Conservation (phyloP, 2,113 vertebrate genomes). For the Spea bombifrons region DNA sequence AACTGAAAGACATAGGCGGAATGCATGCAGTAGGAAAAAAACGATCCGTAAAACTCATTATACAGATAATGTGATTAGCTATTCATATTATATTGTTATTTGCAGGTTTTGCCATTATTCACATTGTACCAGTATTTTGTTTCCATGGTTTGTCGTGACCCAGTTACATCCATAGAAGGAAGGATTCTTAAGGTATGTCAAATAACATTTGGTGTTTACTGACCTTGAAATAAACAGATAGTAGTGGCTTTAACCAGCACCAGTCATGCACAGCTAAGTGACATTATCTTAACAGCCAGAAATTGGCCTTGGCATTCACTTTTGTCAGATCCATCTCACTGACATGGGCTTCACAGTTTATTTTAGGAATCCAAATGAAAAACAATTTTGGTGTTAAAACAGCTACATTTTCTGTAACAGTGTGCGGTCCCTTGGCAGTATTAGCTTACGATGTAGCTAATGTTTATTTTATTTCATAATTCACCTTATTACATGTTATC, state of each 20-base stretch:
- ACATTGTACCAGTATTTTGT: constrained; percentile 82
- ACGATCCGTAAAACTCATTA: no score
- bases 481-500: no score
- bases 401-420: no score
- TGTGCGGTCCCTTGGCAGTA: no score
- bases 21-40: no score
- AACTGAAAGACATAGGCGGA: no score
- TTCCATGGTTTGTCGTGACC: constrained; percentile 76
- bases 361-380: not conserved
- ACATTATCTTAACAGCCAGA: constrained; percentile 31
- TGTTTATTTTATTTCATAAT: no score
- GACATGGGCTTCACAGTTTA: not conserved
- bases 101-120: constrained; percentile 81
- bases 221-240: constrained; percentile 35
- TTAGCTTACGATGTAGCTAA: no score
- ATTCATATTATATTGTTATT: not conserved
- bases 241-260: constrained; percentile 12
- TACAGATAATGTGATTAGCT: no score
- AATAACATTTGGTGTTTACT: constrained; percentile 24
- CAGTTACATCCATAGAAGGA: constrained; percentile 70
- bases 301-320: constrained; percentile 3
- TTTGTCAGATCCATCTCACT: constrained; percentile 3
- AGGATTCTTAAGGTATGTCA: constrained; percentile 84
- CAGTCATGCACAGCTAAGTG: constrained; percentile 7
- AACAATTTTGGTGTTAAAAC: not conserved